A percentile compares a stretch with the other conserved stretches of the same genome.
Conservation (phyloP, 1,140 invertebrate genomes). For the Prorops nasuta region DNA sequence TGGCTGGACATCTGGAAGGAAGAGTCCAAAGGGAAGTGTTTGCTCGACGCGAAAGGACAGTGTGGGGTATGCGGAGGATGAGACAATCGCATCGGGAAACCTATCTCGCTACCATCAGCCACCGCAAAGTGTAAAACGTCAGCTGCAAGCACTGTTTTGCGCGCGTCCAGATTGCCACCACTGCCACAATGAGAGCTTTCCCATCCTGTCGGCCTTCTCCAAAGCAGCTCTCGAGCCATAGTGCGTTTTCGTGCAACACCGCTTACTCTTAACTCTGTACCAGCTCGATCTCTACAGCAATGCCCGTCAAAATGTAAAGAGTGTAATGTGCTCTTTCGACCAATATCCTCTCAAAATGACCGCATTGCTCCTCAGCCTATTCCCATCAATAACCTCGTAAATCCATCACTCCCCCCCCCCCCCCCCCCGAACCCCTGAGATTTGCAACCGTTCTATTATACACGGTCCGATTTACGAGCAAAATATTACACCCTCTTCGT, state of each 20-base stretch:
- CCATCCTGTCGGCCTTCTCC: neutral
- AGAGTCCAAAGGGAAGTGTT: slow-evolving; percentile 5
- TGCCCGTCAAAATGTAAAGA: too few relatives aligned
- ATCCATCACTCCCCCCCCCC: too few relatives aligned
- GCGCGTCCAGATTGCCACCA: slow-evolving; percentile 26
- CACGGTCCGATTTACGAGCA: too few relatives aligned
- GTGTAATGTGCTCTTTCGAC: too few relatives aligned
- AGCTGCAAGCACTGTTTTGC: slow-evolving; percentile 35
- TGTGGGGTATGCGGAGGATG: slow-evolving; percentile 5
- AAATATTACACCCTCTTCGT: too few relatives aligned
- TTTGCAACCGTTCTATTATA: too few relatives aligned
- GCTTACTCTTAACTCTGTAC: too few relatives aligned
- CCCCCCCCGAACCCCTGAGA: too few relatives aligned
- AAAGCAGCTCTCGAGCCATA: slow-evolving; percentile 10
- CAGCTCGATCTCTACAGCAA: too few relatives aligned
- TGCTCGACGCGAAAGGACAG: slow-evolving; percentile 6
- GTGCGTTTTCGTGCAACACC: slow-evolving; percentile 22
- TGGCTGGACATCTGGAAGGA: slow-evolving; percentile 3
- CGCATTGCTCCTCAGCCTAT: too few relatives aligned
- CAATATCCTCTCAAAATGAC: too few relatives aligned
- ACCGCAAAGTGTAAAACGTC: slow-evolving; percentile 36
- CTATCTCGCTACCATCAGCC: slow-evolving; percentile 18
- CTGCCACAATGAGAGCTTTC: slow-evolving; percentile 19
- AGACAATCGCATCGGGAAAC: slow-evolving; percentile 20
- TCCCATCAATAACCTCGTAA: too few relatives aligned